These are phyloP conservation scores for Tenrec ecaudatus DNA, from an alignment of 2,113 vertebrate genomes.

Conservation along the genomic window DNA sequence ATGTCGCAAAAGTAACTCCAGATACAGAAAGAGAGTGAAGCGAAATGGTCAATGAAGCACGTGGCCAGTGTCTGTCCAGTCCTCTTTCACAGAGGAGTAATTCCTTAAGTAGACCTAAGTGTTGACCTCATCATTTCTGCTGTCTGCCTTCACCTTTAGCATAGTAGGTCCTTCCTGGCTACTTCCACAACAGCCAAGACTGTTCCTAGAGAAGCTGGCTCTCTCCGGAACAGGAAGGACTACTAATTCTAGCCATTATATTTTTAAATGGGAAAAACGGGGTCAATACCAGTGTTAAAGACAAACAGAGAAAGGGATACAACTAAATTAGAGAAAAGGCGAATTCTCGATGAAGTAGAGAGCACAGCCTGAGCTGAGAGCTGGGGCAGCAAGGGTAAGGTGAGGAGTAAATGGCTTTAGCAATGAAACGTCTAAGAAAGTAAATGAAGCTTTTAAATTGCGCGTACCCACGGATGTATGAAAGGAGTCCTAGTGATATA, in stretches of 20 bases:
- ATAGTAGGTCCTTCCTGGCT: background rate
- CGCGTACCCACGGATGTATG: too few relatives aligned
- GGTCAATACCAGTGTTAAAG: background rate
- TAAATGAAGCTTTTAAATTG: background rate
- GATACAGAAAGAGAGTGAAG: background rate
- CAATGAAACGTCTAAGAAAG: too few relatives aligned
- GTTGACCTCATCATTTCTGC: background rate
- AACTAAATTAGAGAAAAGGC: background rate
- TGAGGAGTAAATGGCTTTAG: background rate
- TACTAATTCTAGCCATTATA: background rate
- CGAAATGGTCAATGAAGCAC: background rate
- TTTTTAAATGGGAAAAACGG: constrained; percentile 21
- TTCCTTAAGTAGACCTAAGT: background rate
- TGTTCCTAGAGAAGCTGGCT: background rate
- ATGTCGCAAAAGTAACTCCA: background rate
- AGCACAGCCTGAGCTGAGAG: background rate
- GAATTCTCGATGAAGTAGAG: background rate
- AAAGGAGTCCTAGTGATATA: too few relatives aligned
- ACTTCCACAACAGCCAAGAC: background rate
- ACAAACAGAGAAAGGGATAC: background rate
- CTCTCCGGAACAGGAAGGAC: background rate
- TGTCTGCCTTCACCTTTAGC: background rate
- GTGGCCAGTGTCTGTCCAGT: background rate
- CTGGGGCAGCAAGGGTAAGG: background rate
- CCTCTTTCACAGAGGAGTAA: background rate